These are phyloP conservation scores for Xiphophorus maculatus DNA, from an alignment of 2,113 vertebrate genomes.

Conservation along the genomic window DNA sequence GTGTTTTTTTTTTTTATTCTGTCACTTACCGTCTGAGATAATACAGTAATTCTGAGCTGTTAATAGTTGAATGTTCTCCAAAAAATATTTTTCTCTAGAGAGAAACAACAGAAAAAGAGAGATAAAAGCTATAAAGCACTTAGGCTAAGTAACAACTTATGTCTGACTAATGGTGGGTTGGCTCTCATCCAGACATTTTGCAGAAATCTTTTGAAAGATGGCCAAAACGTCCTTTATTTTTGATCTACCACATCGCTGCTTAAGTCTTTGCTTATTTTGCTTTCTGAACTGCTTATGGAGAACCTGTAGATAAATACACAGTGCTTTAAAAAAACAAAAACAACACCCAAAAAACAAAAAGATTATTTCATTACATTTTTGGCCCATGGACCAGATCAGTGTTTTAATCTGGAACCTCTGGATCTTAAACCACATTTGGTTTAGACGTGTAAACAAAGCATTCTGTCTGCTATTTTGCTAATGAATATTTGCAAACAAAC, in stretches of 20 bases:
- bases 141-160: constrained; percentile 43
- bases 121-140: constrained; percentile 45
- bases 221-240: constrained; percentile 15
- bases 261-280: not conserved
- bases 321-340: no score
- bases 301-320: not conserved
- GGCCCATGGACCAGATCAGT: not conserved
- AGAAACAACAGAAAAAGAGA: constrained; percentile 5
- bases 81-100: constrained; percentile 13
- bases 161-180: constrained; percentile 20
- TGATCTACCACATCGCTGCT: not conserved
- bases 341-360: no score
- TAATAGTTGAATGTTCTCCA: constrained; percentile 15
- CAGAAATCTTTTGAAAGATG: constrained; percentile 41
- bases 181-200: constrained; percentile 43
- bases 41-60: constrained; percentile 24
- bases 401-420: not conserved
- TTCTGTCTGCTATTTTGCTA: not conserved
- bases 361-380: not conserved
- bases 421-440: not conserved
- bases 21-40: constrained; percentile 8
- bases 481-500: not conserved
- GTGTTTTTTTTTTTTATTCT: not conserved
- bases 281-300: not conserved
- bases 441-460: not conserved